These are phyloP conservation scores for Okapia johnstoni DNA, from an alignment of 2,113 vertebrate genomes.

Conservation along the genomic window DNA sequence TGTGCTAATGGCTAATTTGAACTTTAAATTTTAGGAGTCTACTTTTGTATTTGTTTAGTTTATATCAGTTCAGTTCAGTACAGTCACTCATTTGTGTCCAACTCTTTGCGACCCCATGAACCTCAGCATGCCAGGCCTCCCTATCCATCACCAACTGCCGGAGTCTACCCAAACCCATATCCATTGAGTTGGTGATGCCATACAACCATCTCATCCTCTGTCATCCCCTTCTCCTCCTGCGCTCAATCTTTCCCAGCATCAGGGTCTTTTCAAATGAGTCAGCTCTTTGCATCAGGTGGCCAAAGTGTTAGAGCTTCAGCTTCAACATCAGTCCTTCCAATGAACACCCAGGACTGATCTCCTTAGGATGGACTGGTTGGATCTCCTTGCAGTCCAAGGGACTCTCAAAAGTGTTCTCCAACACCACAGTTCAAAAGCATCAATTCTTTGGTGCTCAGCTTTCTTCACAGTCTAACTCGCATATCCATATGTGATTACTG, in stretches of 20 bases:
- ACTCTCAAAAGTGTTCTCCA: too few relatives aligned
- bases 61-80: background rate
- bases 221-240: background rate
- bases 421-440: too few relatives aligned
- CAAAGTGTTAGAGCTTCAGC: background rate
- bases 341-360: too few relatives aligned
- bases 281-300: background rate
- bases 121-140: background rate
- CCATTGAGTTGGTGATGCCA: background rate
- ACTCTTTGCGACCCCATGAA: background rate
- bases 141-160: background rate
- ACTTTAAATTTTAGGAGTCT: background rate
- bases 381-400: too few relatives aligned
- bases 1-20: background rate
- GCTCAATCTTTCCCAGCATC: background rate
- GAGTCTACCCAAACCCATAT: background rate
- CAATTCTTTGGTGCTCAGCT: too few relatives aligned
- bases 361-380: too few relatives aligned
- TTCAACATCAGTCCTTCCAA: too few relatives aligned
- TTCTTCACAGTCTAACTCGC: too few relatives aligned
- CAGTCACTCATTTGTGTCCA: fast-evolving
- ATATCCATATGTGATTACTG: too few relatives aligned
- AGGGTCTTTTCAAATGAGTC: background rate
- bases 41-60: background rate
- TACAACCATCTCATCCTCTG: background rate